Base-by-base conservation (phyloP, 23 tunicate genomes). In the Trididemnum clinides region DNA sequence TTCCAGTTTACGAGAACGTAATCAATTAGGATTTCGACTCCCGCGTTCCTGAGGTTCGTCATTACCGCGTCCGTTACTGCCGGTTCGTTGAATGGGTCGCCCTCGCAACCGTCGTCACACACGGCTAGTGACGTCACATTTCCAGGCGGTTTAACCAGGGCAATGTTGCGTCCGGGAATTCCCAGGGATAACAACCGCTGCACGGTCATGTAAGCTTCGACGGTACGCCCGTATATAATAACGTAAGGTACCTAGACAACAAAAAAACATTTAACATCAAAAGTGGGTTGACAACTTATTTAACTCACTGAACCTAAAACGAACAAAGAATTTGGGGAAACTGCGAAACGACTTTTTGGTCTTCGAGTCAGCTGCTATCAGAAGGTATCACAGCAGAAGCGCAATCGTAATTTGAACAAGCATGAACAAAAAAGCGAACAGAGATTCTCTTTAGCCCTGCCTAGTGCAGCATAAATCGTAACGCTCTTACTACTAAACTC, bases 11-110 rank as follows among this genome's bases (percentile, higher is more conserved):
- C 94, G n/a, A 89, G 63, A 27, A 84, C 94, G 57, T 89, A 85
- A 34, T 84, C 82, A 21, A 50, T 88, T 21, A 83, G 33, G 25
- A 94, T 88, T 34, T 64, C 66, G 22, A 94, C 90, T 22, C 88
- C 91, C n/a, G 90, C 81, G 3, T 64, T 34, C 19, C 51, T 64
- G 23, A 94, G 44, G 4, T 77, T 82, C 36, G 2, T 5, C 62
- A 32, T 37, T 2, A 94, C 92, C 2, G 82, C 72, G 26, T 85
- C 83, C 21, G 80, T 78, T 25, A 94, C 87, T 6, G 64, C 70
- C 18, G 95, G 98, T 66, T 94, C 98, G 75, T 94, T 86, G 51
- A 94, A 94, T 0, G 91, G 87, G 78, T 94, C 94, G 1, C 88
- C 79, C 32, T 87, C 54, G 57, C 88, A 82, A 7, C 58, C 83